These are phyloP conservation scores for Melanchra persicariae DNA, from an alignment of 2,888 invertebrate genomes.

Conservation along the genomic window DNA sequence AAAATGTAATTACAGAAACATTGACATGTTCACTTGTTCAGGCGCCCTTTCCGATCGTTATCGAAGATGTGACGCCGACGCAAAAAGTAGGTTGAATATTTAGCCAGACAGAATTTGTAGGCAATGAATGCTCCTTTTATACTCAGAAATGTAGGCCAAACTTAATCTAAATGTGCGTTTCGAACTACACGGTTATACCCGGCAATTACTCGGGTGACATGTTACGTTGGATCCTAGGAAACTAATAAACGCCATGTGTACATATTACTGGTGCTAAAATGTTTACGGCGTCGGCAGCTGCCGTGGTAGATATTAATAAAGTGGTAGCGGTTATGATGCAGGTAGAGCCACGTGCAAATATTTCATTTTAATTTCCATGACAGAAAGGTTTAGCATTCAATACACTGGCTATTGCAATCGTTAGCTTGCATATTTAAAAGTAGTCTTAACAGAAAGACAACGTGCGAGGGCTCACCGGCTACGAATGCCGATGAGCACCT, in stretches of 20 bases:
- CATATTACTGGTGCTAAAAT: slow-evolving; percentile 25
- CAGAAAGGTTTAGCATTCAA: not conserved
- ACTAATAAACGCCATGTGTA: slow-evolving; percentile 11
- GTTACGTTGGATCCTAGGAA: not conserved
- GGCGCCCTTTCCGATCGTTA: slow-evolving; percentile 28
- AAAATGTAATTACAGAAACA: slow-evolving; percentile 49
- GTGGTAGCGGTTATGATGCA: not conserved
- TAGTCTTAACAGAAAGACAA: too few species aligned
- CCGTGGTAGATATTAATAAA: slow-evolving; percentile 14
- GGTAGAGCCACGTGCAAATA: not conserved
- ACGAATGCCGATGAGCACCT: too few species aligned
- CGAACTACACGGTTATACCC: not conserved
- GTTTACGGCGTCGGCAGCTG: slow-evolving; percentile 7
- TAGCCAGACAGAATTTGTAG: slow-evolving; percentile 15
- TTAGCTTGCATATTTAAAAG: too few species aligned
- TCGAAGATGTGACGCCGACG: slow-evolving; percentile 20
- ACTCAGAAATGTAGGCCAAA: slow-evolving; percentile 11
- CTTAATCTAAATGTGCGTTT: slow-evolving; percentile 17
- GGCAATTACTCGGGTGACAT: slow-evolving; percentile 20
- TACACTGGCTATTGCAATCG: too few species aligned
- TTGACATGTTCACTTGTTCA: slow-evolving; percentile 34
- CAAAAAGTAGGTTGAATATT: slow-evolving; percentile 24
- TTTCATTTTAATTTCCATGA: not conserved
- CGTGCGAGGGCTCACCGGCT: too few species aligned
- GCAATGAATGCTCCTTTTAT: not conserved